These are phyloP conservation scores for Nerophis ophidion DNA, from an alignment of 2,113 vertebrate genomes.

Conservation along the genomic window DNA sequence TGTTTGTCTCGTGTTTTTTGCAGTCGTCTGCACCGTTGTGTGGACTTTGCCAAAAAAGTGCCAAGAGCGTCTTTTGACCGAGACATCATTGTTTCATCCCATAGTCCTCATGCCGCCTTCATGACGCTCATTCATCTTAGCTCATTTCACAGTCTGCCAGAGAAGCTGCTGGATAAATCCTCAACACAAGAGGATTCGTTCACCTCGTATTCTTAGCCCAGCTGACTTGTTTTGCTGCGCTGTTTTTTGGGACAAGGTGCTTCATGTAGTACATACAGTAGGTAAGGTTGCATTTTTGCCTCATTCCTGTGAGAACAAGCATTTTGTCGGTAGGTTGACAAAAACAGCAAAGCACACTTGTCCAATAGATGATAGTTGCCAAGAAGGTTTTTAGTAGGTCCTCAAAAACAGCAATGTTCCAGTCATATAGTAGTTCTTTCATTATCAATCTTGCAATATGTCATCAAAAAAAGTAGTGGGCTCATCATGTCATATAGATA, in stretches of 20 bases:
- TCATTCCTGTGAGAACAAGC: conserved; percentile 7
- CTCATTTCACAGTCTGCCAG: conserved; percentile 45
- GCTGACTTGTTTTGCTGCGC: conserved; percentile 42
- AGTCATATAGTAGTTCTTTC: too few species aligned
- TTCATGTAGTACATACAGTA: too few species aligned
- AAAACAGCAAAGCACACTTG: too few species aligned
- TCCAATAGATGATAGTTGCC: too few species aligned
- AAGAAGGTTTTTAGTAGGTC: too few species aligned
- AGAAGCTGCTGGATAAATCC: conserved; percentile 44
- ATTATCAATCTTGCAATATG: too few species aligned
- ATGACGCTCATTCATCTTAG: conserved; percentile 40
- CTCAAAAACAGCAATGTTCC: too few species aligned
- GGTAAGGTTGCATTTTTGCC: too few species aligned
- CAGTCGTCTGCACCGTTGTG: background rate
- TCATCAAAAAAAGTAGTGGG: too few species aligned
- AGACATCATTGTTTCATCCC: conserved; percentile 21
- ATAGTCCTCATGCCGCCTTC: conserved; percentile 33
- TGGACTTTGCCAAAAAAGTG: conserved; percentile 6
- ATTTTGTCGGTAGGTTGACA: too few species aligned
- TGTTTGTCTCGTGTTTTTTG: too few species aligned
- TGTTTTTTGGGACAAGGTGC: conserved; percentile 25
- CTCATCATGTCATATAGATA: too few species aligned
- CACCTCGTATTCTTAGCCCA: conserved; percentile 53
- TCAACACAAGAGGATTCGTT: conserved; percentile 51
- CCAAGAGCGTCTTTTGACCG: conserved; percentile 35